Evolutionary conservation across 2,113 vertebrate genomes (phyloP).

Genomic region (Podarcis muralis): DNA sequence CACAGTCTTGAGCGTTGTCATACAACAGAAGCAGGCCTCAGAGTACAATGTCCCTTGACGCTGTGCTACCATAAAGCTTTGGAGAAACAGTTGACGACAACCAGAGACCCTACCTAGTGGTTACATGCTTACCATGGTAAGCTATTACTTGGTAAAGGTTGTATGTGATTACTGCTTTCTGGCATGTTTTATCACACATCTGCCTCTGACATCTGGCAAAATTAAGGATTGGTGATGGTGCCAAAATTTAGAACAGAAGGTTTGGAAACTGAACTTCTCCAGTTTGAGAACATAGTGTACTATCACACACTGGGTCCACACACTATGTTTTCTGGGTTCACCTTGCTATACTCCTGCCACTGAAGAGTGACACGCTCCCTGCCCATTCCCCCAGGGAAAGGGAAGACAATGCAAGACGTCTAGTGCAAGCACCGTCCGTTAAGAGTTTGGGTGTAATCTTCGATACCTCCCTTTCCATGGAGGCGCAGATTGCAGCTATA

Average conservation of each 20-base stretch:
- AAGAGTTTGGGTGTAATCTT: too few relatives aligned
- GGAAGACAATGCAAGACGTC: background rate
- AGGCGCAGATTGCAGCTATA: too few relatives aligned
- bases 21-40: background rate
- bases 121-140: background rate
- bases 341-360: background rate
- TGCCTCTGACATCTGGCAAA: background rate
- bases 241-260: background rate
- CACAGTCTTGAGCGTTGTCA: conserved; percentile 17
- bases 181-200: background rate
- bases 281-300: background rate
- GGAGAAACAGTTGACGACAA: background rate
- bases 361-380: background rate
- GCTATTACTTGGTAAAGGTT: background rate
- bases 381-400: background rate
- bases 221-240: background rate
- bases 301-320: background rate
- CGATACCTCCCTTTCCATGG: too few relatives aligned
- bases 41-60: background rate
- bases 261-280: background rate
- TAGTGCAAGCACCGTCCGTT: too few relatives aligned
- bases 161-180: background rate
- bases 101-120: background rate
- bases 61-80: background rate
- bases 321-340: background rate